Percentiles rank a stretch among this genome's conserved stretches.
Evolutionary conservation across 2,113 vertebrate species (phyloP).

Genomic region (Lates calcarifer): DNA sequence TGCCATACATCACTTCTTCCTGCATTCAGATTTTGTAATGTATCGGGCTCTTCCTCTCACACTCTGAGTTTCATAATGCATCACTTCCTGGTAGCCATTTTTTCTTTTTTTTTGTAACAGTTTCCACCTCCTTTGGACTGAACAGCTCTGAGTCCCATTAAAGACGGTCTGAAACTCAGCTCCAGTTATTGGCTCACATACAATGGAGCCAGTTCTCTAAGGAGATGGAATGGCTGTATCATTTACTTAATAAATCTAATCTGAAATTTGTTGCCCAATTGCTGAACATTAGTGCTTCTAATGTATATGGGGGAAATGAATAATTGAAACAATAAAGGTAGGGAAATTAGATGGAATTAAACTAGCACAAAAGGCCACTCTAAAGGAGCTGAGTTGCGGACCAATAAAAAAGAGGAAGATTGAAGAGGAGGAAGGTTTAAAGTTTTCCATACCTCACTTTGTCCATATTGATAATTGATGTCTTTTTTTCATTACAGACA

Average conservation of each 20-base stretch:
- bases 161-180: conserved; percentile 45
- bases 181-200: conserved; percentile 40
- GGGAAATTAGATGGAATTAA: conserved; percentile 47
- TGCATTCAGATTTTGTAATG: conserved; percentile 36
- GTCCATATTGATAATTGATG: background rate
- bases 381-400: conserved; percentile 38
- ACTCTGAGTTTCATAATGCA: conserved; percentile 46
- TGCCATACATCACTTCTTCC: conserved; percentile 54
- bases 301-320: conserved; percentile 38
- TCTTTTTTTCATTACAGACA: conserved; percentile 29
- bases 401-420: conserved; percentile 11
- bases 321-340: conserved; percentile 42
- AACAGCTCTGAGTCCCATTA: conserved; percentile 28
- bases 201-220: conserved; percentile 30
- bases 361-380: background rate
- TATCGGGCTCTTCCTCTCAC: conserved; percentile 44
- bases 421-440: background rate
- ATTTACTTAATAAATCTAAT: conserved; percentile 54
- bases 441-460: background rate
- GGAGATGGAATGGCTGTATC: conserved; percentile 26
- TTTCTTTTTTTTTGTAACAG: conserved; percentile 50
- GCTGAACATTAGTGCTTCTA: conserved; percentile 30
- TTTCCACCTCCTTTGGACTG: conserved; percentile 40
- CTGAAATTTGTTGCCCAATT: conserved; percentile 44
- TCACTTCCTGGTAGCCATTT: conserved; percentile 55